Evolutionary conservation across 2,888 invertebrate species (phyloP).

Genomic region (Mantis religiosa): DNA sequence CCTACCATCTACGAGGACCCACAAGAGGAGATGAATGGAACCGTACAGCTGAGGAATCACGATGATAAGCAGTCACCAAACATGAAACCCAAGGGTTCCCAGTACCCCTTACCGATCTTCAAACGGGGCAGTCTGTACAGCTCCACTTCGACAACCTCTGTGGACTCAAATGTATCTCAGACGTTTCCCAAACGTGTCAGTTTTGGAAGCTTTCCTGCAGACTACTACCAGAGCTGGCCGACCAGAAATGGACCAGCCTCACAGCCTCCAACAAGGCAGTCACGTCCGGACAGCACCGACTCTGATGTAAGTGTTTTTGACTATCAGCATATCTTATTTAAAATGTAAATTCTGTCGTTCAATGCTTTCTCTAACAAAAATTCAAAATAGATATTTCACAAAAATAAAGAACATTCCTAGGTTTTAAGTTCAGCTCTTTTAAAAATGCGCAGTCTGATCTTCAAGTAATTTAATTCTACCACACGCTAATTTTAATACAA

Average conservation of each 20-base stretch:
- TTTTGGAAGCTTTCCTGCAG: constrained; percentile 30
- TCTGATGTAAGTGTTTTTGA: constrained; percentile 6
- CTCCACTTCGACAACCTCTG: constrained; percentile 12
- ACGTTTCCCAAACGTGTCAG: constrained; percentile 33
- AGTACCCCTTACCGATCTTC: constrained; percentile 29
- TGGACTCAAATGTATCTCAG: constrained; percentile 12
- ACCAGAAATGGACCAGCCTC: constrained; percentile 34
- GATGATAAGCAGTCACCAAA: not conserved
- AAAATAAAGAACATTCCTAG: too few relatives aligned
- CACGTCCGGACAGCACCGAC: constrained; percentile 17
- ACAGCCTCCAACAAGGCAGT: constrained; percentile 34
- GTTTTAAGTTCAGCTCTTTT: too few relatives aligned
- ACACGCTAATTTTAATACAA: too few relatives aligned
- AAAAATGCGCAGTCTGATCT: too few relatives aligned
- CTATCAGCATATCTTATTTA: too few relatives aligned
- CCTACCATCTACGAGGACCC: constrained; percentile 27
- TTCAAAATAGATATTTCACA: too few relatives aligned
- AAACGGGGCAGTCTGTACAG: constrained; percentile 31
- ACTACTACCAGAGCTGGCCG: constrained; percentile 32
- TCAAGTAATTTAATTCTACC: too few relatives aligned
- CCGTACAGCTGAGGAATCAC: constrained; percentile 14
- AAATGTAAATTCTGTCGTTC: too few relatives aligned
- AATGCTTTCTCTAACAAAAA: too few relatives aligned
- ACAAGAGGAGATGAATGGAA: not conserved
- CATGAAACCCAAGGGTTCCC: not conserved